A percentile compares a stretch with the other conserved stretches of the same genome.
These are phyloP conservation scores for Acropora yongei DNA, from an alignment of 64 coral and sea anemone genomes.

Conservation along the genomic window DNA sequence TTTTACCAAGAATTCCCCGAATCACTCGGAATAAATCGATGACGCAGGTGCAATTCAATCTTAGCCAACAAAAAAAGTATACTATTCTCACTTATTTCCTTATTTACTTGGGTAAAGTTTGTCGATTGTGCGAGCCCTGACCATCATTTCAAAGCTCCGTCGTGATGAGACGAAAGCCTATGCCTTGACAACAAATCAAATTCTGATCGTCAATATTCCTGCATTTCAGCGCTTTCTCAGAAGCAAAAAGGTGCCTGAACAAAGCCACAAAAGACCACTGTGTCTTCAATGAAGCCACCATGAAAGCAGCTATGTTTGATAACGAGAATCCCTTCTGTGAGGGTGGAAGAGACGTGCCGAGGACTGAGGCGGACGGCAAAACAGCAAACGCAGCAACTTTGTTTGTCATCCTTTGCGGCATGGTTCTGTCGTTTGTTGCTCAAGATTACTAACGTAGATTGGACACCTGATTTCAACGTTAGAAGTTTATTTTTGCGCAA, in stretches of 20 bases:
- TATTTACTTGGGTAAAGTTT: too few species aligned
- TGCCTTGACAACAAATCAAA: too few species aligned
- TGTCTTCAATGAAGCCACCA: neutral
- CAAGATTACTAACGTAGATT: neutral
- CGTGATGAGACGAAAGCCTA: too few species aligned
- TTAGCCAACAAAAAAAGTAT: too few species aligned
- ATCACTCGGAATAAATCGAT: too few species aligned
- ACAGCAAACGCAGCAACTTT: neutral
- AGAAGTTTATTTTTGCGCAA: too few species aligned
- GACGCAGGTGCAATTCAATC: too few species aligned
- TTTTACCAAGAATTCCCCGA: too few species aligned
- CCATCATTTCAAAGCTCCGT: too few species aligned
- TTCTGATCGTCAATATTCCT: neutral
- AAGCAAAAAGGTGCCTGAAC: conserved; percentile 20
- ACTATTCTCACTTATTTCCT: too few species aligned
- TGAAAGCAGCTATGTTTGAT: neutral
- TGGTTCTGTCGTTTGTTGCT: neutral
- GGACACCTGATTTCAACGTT: too few species aligned
- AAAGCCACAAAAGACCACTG: neutral
- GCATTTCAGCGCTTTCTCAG: conserved; percentile 16
- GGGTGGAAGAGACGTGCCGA: conserved; percentile 10
- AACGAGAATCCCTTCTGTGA: conserved; percentile 39
- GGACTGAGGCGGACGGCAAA: neutral
- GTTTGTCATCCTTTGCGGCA: neutral
- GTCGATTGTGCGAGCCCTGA: too few species aligned